Evolutionary conservation across 2,888 invertebrate genomes (phyloP), one percentile per base, ranked within the genome.

Genomic region (Schrankia costaestrigalis): DNA sequence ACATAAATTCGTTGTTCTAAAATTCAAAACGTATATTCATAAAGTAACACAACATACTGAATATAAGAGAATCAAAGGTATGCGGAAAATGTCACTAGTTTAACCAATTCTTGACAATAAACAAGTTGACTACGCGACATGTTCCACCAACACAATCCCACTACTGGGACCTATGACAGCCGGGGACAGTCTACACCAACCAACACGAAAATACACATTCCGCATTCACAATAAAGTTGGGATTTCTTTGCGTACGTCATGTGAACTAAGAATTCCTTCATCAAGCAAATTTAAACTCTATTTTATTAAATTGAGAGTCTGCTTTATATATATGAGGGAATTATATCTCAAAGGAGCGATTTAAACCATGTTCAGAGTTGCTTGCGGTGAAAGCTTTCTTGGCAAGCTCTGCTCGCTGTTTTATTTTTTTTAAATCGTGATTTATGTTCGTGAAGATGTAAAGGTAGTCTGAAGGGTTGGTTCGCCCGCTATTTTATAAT

Each of bases 381-480:
- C 66, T 78, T 63, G 77, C 68, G 75, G 75, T 73, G 78, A 79
- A 79, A 80, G 81, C 78, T 78, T 79, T 78, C 80, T 79, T 79
- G 78, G 78, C 76, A 73, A 70, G 71, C 71, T 76, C 75, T 72
- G 73, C 70, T 73, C 66, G 68, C 67, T 58, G 64, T 71, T 78
- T 76, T 78, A 76, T 76, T 13, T 80, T 82, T 53, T 78, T 73
- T 76, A 46, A 81, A 80, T 77, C 71, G 72, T 72, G 73, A 81
- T 80, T 76, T 79, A 80, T 77, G 66, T 71, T 57, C 52, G 48
- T 43, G 53, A 46, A 65, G 65, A 70, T 63, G 60, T 56, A 53
- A 51, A 56, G 56, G 61, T 56, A 56, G 51, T 57, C 47, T 53
- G 44, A 46, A 52, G 50, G 47, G 55, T 49, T 41, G 49, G 54